Conservation (phyloP, 2,797 vertebrate genomes). For the Acrocephalus scirpaceus region DNA sequence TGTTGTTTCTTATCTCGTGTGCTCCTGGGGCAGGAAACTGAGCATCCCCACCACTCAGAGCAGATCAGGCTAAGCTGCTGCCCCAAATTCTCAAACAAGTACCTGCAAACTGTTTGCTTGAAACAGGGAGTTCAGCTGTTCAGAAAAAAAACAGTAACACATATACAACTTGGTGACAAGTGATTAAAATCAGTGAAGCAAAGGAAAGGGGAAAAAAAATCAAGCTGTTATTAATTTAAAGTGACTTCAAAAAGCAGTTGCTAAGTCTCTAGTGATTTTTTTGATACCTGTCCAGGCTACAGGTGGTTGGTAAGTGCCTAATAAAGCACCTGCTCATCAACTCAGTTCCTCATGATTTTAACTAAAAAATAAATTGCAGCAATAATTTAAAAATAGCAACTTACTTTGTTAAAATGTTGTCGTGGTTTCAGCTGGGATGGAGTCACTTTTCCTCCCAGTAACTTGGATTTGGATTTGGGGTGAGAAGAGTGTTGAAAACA, state of each 20-base stretch:
- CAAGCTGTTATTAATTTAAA: slow-evolving; percentile 19
- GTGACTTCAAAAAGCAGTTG: slow-evolving; percentile 5
- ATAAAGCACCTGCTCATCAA: neutral
- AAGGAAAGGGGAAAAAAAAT: neutral
- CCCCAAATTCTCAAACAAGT: neutral
- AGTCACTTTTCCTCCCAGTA: neutral
- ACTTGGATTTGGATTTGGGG: neutral
- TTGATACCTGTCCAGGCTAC: neutral
- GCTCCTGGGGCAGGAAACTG: neutral
- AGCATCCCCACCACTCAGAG: neutral
- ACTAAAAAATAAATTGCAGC: neutral
- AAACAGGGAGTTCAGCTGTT: neutral
- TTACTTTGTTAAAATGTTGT: neutral
- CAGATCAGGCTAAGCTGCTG: neutral
- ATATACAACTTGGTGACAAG: neutral
- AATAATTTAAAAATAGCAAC: neutral
- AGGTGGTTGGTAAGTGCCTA: neutral
- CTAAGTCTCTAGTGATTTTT: neutral
- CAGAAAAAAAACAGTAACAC: neutral
- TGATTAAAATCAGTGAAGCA: slow-evolving; percentile 16
- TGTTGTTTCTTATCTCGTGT: neutral
- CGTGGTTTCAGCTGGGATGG: neutral
- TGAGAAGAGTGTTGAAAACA: neutral
- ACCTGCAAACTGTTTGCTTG: neutral
- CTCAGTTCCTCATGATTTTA: neutral